A percentile compares a stretch with the other conserved stretches of the same genome.
phyloP scores from a whole-genome alignment of 2,888 invertebrate genomes.

The Zygaena filipendulae region DNA sequence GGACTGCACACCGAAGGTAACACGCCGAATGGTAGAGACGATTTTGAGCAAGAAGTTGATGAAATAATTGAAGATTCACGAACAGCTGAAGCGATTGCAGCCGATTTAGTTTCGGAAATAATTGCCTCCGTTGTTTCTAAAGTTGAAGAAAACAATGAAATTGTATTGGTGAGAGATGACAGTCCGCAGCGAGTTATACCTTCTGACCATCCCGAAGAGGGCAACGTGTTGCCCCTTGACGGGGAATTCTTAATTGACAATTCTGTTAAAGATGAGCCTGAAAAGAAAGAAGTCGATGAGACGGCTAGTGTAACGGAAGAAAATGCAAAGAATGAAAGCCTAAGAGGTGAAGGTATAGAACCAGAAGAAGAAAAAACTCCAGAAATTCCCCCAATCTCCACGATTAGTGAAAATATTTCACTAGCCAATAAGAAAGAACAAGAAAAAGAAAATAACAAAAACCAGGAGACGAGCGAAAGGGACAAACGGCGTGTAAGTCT shows the following conservation, averaged over 20 bases:
- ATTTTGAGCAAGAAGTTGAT: conserved; percentile 53
- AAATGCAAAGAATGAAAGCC: conserved; percentile 44
- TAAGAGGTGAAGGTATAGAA: conserved; percentile 31
- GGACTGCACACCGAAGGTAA: conserved; percentile 56
- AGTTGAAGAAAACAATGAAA: conserved; percentile 24
- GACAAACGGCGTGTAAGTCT: conserved; percentile 71
- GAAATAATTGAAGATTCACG: conserved; percentile 43
- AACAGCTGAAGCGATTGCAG: conserved; percentile 40
- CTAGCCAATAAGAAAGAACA: conserved; percentile 50
- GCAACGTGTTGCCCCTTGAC: conserved; percentile 52
- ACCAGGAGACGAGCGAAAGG: conserved; percentile 44
- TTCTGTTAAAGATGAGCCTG: conserved; percentile 31
- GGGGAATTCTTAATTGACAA: conserved; percentile 49
- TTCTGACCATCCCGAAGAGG: conserved; percentile 47
- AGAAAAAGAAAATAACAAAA: conserved; percentile 39
- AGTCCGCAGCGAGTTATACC: conserved; percentile 41
- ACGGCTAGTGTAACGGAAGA: conserved; percentile 28
- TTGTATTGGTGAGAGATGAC: conserved; percentile 17
- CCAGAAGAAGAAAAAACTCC: conserved; percentile 49
- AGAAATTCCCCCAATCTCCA: conserved; percentile 76
- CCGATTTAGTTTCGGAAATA: conserved; percentile 44
- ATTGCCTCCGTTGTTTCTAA: conserved; percentile 34
- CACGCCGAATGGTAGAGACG: conserved; percentile 55
- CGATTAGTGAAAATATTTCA: conserved; percentile 77
- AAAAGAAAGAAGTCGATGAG: conserved; percentile 18